Percentiles rank a stretch among this genome's conserved stretches.
Conservation (phyloP, 2,888 invertebrate genomes). For the Ochlodes sylvanus region DNA sequence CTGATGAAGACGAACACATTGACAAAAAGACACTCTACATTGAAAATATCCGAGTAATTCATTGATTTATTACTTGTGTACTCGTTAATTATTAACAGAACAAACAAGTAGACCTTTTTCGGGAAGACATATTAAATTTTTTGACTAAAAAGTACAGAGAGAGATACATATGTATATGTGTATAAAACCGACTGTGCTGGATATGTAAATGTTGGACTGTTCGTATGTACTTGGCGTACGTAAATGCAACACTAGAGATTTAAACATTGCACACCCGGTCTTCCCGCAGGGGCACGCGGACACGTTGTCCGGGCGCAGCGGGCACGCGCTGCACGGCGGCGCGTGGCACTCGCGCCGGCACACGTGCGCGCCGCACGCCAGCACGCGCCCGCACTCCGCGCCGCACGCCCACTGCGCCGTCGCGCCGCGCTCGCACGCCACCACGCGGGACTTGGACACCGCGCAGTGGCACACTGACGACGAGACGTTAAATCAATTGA, state of each 20-base stretch:
- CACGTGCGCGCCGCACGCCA: slow-evolving; percentile 95
- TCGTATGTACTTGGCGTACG: no score
- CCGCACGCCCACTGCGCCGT: slow-evolving; percentile 86
- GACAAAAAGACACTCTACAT: not conserved
- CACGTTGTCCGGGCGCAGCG: slow-evolving; percentile 63
- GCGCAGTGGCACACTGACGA: slow-evolving; percentile 71
- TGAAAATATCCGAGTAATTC: no score
- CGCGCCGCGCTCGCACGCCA: slow-evolving; percentile 57
- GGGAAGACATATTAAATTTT: no score
- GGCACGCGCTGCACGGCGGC: slow-evolving; percentile 91
- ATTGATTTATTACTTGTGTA: no score
- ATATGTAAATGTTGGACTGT: no score
- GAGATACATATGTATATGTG: no score
- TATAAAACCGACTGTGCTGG: no score
- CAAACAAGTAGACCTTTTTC: no score
- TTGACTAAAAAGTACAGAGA: no score
- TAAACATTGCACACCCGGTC: slow-evolving; percentile 52
- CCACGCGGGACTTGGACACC: slow-evolving; percentile 55
- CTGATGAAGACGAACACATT: slow-evolving; percentile 46
- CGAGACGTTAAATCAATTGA: not conserved
- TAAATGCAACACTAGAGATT: no score
- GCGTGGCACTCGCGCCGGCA: slow-evolving; percentile 95
- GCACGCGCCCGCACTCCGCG: slow-evolving; percentile 90
- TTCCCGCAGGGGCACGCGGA: slow-evolving; percentile 72
- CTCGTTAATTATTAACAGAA: no score